Evolutionary conservation across 2,888 invertebrate genomes (phyloP), one percentile per base, ranked within the genome.

Genomic region (Tipula confusa): DNA sequence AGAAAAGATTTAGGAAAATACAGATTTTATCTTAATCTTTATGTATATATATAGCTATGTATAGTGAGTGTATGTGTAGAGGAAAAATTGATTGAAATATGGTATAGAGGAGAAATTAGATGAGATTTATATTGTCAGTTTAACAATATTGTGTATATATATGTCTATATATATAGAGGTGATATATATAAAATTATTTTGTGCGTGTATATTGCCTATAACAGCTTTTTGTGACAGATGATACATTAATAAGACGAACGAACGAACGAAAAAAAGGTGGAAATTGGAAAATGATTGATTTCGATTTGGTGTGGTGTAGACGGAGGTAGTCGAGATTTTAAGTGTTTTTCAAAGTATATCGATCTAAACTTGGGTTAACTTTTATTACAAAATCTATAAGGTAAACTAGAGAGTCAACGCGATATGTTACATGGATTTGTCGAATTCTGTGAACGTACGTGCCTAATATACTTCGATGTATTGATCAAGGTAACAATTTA

Each of bases 51-150:
- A 31, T 31, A 33, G n/a, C n/a, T n/a, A n/a, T n/a, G n/a, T n/a
- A n/a, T 33, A 33, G n/a, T n/a, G n/a, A n/a, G 11, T 33, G 33
- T 33, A 11, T 33, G 24, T 64, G 11, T 64, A 64, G 64, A 11
- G 9, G 24, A 11, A 64, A n/a, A 64, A 64, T 64, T 64, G 64
- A 64, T 64, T 64, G 64, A 64, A 64, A 64, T 64, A 24, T 64
- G 24, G 38, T 38, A 18, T 48, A 48, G 48, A 64, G 18, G 64
- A 24, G 24, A 64, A 64, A 64, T 64, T 64, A 64, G 64, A 64
- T 24, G 24, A 64, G 64, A 64, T 64, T 64, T 64, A 64, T 64
- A 64, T 64, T 64, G 64, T 64, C 64, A 64, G 64, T 24, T 64
- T 64, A 64, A 64, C n/a, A n/a, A 64, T 24, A 11, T 64, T 64